Conservation (phyloP, 64 coral and sea anemone genomes). For the Pocillopora damicornis region DNA sequence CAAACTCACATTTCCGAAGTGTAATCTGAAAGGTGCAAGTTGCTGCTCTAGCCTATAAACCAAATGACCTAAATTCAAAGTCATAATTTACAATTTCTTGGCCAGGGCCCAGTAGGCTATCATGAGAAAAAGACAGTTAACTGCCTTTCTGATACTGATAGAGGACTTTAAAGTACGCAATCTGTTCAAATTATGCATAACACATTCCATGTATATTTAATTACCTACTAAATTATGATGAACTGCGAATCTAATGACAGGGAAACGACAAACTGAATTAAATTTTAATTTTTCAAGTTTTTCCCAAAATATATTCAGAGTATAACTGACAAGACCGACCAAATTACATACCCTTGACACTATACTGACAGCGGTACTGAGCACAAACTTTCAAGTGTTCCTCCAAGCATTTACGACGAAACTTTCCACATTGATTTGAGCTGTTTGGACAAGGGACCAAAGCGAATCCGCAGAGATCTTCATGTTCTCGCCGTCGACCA, state of each 20-base stretch:
- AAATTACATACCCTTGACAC: conserved; percentile 60
- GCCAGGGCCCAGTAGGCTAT: too few species aligned
- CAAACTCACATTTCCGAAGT: background rate
- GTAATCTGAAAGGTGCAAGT: too few species aligned
- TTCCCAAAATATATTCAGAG: background rate
- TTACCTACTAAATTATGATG: background rate
- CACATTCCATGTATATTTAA: background rate
- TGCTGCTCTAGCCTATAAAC: background rate
- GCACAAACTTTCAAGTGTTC: conserved; percentile 78
- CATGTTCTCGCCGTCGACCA: conserved; percentile 72
- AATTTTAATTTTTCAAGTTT: conserved; percentile 10
- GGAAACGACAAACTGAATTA: background rate
- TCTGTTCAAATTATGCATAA: too few species aligned
- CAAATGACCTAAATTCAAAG: background rate
- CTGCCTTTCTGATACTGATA: too few species aligned
- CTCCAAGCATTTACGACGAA: conserved; percentile 68
- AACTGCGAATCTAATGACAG: background rate
- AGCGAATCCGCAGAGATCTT: conserved; percentile 71
- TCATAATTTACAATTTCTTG: too few species aligned
- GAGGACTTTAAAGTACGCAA: too few species aligned
- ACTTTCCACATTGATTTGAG: conserved; percentile 97
- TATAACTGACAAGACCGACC: background rate
- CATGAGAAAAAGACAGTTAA: too few species aligned
- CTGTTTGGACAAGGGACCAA: conserved; percentile 94
- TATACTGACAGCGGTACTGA: conserved; percentile 76